A percentile compares a stretch with the other conserved stretches of the same genome.
phyloP scores from a whole-genome alignment of 1,140 invertebrate genomes.

The Colletes gigas region DNA sequence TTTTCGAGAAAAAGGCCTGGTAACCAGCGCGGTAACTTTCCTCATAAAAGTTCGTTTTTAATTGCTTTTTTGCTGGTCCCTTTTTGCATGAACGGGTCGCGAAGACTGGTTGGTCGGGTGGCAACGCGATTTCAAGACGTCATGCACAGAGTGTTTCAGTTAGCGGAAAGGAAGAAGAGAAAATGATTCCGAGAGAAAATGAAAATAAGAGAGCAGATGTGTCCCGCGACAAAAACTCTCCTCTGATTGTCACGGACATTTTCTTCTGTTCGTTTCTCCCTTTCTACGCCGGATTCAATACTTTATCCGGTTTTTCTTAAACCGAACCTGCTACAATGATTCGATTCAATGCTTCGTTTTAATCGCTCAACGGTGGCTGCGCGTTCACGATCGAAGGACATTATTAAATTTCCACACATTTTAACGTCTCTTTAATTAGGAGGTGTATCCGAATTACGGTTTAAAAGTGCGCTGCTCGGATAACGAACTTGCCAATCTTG shows the following conservation, averaged over 20 bases:
- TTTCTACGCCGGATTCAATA: slow-evolving; percentile 21
- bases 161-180: slow-evolving; percentile 49
- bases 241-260: slow-evolving; percentile 62
- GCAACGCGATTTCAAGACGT: slow-evolving; percentile 24
- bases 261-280: slow-evolving; percentile 41
- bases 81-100: slow-evolving; percentile 40
- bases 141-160: slow-evolving; percentile 55
- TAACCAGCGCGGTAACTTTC: neutral
- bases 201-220: slow-evolving; percentile 66
- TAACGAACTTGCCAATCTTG: too few species aligned
- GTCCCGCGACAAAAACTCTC: slow-evolving; percentile 56
- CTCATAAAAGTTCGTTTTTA: slow-evolving; percentile 39
- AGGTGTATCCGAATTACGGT: too few species aligned
- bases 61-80: slow-evolving; percentile 38
- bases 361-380: neutral
- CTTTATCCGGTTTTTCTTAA: neutral
- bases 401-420: neutral
- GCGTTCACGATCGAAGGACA: neutral
- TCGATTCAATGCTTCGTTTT: neutral
- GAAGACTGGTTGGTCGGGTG: slow-evolving; percentile 3
- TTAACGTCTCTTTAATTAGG: too few species aligned
- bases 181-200: slow-evolving; percentile 62
- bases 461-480: too few species aligned
- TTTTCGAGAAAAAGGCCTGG: slow-evolving; percentile 1
- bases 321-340: neutral